Base-by-base conservation (phyloP, 2,888 invertebrate genomes). In the Suillia variegata region DNA sequence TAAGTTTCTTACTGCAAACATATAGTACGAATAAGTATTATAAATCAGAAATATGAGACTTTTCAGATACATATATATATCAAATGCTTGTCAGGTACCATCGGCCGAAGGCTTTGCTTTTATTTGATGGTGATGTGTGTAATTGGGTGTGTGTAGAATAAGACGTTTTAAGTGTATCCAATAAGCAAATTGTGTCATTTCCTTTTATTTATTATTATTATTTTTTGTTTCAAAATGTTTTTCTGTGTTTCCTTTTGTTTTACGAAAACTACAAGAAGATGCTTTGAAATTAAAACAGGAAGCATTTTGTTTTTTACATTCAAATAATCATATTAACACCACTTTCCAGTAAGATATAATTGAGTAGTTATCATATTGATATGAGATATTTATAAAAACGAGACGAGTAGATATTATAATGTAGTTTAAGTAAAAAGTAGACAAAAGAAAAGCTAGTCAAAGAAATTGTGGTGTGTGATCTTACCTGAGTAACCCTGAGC, bases 401-500 rank as follows among this genome's bases (percentile, higher is more conserved):
- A n/a, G n/a, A n/a, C n/a, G n/a, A n/a, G n/a, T n/a, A n/a, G n/a
- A n/a, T 54, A 45, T 42, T 15, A 54, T 26, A 24, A 34, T 31
- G 12, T 31, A 42, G 17, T 15, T 10, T 42, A 42, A 10, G 17
- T 42, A 42, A 6, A 26, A 6, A 26, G 10, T 5, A 26, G 10
- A 26, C 12, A 13, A 15, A 48, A 48, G 12, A 15, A 48, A 48
- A 22, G 10, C 5, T 10, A 61, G 12, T 24, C 21, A 58, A 33
- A 48, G 17, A 53, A 52, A 33, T 26, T 5, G 5, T 5, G 26
- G 26, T 26, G 26, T 6, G 6, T 5, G 26, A 6, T 26, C 26
- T 5, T 78, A 82, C 91, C 81, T 94, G 94, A 58, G 94, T 94
- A 48, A 95, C 94, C 77, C 96, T 87, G 59, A 96, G 84, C 80